A percentile compares a stretch with the other conserved stretches of the same genome.
Evolutionary conservation across 1,140 invertebrate genomes (phyloP).

Genomic region (Macrotrachela quadricornifera): DNA sequence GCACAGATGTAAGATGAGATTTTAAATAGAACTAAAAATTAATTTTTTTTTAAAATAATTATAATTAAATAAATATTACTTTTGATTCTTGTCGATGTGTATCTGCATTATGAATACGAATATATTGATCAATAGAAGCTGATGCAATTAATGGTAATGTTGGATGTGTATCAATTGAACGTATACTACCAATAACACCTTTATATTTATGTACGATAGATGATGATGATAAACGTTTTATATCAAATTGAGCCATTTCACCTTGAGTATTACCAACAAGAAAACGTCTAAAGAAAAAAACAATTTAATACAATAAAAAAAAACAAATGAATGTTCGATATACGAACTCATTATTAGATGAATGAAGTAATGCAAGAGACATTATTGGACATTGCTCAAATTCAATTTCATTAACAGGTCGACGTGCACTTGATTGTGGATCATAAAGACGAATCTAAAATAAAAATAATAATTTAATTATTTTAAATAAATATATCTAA

Average conservation of each 20-base stretch:
- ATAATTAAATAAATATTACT: too few relatives aligned
- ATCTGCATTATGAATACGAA: too few relatives aligned
- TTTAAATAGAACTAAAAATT: too few relatives aligned
- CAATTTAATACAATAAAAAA: neutral
- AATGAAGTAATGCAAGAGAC: constrained; percentile 17
- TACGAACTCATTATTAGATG: constrained; percentile 11
- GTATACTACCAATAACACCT: constrained; percentile 45
- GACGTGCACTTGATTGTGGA: constrained; percentile 25
- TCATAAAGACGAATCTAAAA: constrained; percentile 36
- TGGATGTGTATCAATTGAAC: constrained; percentile 29
- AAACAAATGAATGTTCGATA: neutral
- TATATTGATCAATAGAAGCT: too few relatives aligned
- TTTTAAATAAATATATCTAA: constrained; percentile 24
- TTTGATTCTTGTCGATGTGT: too few relatives aligned
- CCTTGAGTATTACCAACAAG: constrained; percentile 49
- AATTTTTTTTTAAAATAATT: too few relatives aligned
- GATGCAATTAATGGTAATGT: too few relatives aligned
- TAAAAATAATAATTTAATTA: constrained; percentile 4
- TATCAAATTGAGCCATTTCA: constrained; percentile 43
- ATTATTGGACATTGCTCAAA: constrained; percentile 32
- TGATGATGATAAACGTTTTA: constrained; percentile 30
- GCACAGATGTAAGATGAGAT: too few relatives aligned
- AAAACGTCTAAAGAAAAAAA: constrained; percentile 37
- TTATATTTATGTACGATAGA: constrained; percentile 41
- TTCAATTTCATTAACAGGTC: constrained; percentile 36